Conservation (phyloP, 2,113 vertebrate species). For the Sterna hirundo region DNA sequence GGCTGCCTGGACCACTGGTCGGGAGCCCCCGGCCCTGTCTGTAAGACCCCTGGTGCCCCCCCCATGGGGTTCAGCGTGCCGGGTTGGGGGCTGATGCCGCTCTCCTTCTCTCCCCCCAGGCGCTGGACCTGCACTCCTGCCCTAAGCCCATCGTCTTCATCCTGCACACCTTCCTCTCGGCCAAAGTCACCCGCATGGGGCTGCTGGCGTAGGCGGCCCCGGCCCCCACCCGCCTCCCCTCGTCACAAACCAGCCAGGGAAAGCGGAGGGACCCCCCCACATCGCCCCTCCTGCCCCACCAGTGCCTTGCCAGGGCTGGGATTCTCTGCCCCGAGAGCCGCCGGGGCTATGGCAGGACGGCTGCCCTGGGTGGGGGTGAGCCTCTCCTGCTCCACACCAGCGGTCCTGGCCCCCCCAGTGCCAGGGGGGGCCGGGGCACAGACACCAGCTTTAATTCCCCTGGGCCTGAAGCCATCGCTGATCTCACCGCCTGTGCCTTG, state of each 20-base stretch:
- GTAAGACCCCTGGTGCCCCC: not conserved
- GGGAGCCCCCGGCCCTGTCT: not conserved
- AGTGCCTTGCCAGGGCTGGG: conserved; percentile 71
- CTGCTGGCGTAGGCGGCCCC: conserved; percentile 82
- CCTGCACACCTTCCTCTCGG: conserved; percentile 95
- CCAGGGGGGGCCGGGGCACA: not conserved
- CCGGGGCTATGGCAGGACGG: accelerated
- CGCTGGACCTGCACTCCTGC: conserved; percentile 91
- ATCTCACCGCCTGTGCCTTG: conserved; percentile 75
- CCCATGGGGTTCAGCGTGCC: not conserved
- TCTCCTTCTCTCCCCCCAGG: conserved; percentile 65
- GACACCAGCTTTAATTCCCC: not conserved
- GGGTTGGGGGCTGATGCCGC: not conserved
- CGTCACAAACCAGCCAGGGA: not conserved
- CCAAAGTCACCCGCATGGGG: conserved; percentile 96
- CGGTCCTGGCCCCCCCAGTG: accelerated
- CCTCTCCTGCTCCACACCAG: not conserved
- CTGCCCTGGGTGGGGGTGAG: not conserved
- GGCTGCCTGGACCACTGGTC: not conserved
- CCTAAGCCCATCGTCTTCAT: conserved; percentile 96
- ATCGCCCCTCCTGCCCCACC: not conserved
- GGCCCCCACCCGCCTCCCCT: not conserved
- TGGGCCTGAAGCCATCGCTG: conserved; percentile 47
- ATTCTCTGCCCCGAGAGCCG: not conserved
- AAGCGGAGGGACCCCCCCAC: not conserved